Evolutionary conservation across 2,888 invertebrate species (phyloP), one percentile per base, ranked within the genome.

Genomic region (Eupithecia abbreviata): DNA sequence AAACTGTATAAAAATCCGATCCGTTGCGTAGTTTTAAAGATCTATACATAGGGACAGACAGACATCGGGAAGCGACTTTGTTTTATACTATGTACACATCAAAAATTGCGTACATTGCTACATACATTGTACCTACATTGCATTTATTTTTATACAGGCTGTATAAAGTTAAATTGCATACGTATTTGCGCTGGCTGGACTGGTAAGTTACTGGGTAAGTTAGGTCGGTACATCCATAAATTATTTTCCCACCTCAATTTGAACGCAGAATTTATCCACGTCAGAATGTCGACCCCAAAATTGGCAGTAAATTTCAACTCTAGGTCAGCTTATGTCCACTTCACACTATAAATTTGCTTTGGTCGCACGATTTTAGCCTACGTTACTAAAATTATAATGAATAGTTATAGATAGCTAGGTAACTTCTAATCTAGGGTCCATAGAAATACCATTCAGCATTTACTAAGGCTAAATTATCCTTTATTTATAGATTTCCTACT

Each of bases 291-390:
- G 30, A 71, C 47, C 51, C n/a, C 55, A 6, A 51, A 42, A 55
- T 71, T 51, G 71, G 41, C 55, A n/a, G 43, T 67, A 42, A 67
- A 67, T 67, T 67, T 67, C 5, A 67, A 15, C 67, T 67, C 42
- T 43, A 42, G 67, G 67, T 43, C 41, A 43, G 41, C 15, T n/a
- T 67, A 43, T 67, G 67, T 42, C 67, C 67, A 15, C 15, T 43
- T 42, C n/a, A 42, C 67, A n/a, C 42, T 43, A 67, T 67, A 42
- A 67, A 67, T 42, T 67, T 43, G 7, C 15, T 43, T 67, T 43
- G 42, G 43, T 45, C 9, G n/a, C 43, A 58, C 18, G 43, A 43
- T 9, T 42, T 12, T 42, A 41, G 15, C 15, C 43, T 3, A 9
- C 3, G 7, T 43, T n/a, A 43, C 43, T 5, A 5, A 30, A 30